A percentile compares a stretch with the other conserved stretches of the same genome.
phyloP scores from a whole-genome alignment of 2,113 vertebrate species.

The Galeopterus variegatus region DNA sequence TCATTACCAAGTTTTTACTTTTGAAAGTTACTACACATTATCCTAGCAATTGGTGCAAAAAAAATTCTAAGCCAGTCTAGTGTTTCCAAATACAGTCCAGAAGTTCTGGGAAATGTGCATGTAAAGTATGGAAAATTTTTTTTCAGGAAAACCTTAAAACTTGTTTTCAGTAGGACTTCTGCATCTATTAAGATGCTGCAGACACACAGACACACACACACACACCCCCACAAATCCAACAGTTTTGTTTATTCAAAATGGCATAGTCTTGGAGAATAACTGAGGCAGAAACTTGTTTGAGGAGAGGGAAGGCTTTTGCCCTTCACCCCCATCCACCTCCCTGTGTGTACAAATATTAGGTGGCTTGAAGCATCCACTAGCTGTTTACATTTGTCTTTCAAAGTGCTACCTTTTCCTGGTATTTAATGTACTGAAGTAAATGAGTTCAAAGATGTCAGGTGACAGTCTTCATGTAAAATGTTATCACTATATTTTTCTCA shows the following conservation, averaged over 20 bases:
- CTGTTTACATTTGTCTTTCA: conserved; percentile 8
- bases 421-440: conserved; percentile 36
- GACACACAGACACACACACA: too few relatives aligned
- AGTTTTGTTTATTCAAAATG: not conserved
- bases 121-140: not conserved
- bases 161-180: not conserved
- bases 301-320: not conserved
- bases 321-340: not conserved
- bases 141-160: not conserved
- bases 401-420: not conserved
- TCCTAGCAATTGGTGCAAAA: not conserved
- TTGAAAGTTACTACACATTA: not conserved
- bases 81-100: not conserved
- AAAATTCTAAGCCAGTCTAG: not conserved
- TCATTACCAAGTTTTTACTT: not conserved
- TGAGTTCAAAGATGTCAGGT: not conserved
- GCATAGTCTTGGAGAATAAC: not conserved
- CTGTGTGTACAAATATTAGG: not conserved
- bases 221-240: not conserved
- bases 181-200: not conserved
- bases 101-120: not conserved
- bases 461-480: conserved; percentile 27
- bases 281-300: conserved; percentile 4
- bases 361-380: not conserved
- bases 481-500: not conserved